Evolutionary conservation across 2,113 vertebrate species (phyloP), one percentile per base, ranked within the genome.

Genomic region (Cygnus buccinator): DNA sequence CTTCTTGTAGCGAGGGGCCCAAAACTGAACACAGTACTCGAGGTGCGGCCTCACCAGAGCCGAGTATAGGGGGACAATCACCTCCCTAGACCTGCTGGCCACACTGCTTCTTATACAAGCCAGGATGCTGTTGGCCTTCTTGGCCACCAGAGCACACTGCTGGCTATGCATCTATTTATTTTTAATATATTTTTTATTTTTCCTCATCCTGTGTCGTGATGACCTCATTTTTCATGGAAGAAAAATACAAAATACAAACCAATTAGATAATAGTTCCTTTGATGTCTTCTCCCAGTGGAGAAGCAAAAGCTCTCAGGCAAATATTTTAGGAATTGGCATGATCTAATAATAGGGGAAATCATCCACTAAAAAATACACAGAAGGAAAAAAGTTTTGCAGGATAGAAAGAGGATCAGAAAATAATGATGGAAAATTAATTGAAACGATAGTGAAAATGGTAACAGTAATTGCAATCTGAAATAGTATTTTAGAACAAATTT

Each of bases 181-280:
- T 58, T 41, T 78, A 82, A 48, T 59, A 4, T 11, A 37, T 67
- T 68, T 35, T 4, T 33, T 29, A 41, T 41, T 65, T 41, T 41
- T 20, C 20, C 37, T 81, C 84, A 84, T 35, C 8, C 23, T 89
- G 39, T 82, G 44, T 72, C 93, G 57, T 65, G 18, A 52, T 90
- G 84, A 79, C 87, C 77, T 91, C 48, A 59, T 82, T 95, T 94
- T 92, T 82, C 39, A 82, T 44, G 62, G 39, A 93, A 76, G 41
- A 59, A 94, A 89, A 89, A 61, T 39, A 75, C 54, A 96, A 94
- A 93, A 91, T 37, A 65, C 29, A 82, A 89, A 89, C 93, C 43
- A 95, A 84, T 94, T 95, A 89, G 57, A 79, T 75, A 11, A 41
- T 54, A 87, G 61, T 29, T 72, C 87, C 87, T 95, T 95, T 93